These are phyloP conservation scores for Ectropis grisescens DNA, from an alignment of 1,140 invertebrate species.

Conservation along the genomic window DNA sequence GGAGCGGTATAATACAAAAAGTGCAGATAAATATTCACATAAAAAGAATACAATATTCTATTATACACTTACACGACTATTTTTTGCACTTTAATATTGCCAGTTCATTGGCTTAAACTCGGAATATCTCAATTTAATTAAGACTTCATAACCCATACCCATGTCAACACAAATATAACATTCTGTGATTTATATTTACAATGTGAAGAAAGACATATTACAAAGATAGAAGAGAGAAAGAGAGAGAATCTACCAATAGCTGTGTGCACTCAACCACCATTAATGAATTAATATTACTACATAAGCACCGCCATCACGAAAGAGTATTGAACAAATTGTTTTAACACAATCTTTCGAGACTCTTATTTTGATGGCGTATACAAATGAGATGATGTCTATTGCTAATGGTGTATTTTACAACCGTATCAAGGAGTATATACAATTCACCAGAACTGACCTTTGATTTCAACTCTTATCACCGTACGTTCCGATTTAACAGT, in stretches of 20 bases:
- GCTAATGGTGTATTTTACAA: conserved; percentile 27
- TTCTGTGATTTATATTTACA: conserved; percentile 57
- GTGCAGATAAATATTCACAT: conserved; percentile 62
- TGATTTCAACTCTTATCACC: no score
- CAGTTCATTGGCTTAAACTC: conserved; percentile 62
- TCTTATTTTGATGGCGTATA: conserved; percentile 24
- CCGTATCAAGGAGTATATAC: conserved; percentile 22
- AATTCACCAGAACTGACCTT: conserved; percentile 12
- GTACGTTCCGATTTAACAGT: no score
- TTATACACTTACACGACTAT: conserved; percentile 58
- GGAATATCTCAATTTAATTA: conserved; percentile 67
- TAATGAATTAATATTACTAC: conserved; percentile 13
- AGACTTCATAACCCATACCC: conserved; percentile 59
- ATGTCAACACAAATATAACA: conserved; percentile 41
- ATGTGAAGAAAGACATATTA: conserved; percentile 26
- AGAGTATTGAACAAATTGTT: no score
- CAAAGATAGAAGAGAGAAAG: no score
- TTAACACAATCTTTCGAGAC: no score
- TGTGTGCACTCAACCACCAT: conserved; percentile 9
- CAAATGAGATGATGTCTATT: conserved; percentile 14
- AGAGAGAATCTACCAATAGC: no score
- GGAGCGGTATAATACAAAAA: conserved; percentile 55
- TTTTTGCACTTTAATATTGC: conserved; percentile 67
- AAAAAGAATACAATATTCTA: conserved; percentile 51
- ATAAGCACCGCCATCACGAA: no score